Evolutionary conservation across 2,113 vertebrate genomes (phyloP), one percentile per base, ranked within the genome.

Genomic region (Rhipidura dahli): DNA sequence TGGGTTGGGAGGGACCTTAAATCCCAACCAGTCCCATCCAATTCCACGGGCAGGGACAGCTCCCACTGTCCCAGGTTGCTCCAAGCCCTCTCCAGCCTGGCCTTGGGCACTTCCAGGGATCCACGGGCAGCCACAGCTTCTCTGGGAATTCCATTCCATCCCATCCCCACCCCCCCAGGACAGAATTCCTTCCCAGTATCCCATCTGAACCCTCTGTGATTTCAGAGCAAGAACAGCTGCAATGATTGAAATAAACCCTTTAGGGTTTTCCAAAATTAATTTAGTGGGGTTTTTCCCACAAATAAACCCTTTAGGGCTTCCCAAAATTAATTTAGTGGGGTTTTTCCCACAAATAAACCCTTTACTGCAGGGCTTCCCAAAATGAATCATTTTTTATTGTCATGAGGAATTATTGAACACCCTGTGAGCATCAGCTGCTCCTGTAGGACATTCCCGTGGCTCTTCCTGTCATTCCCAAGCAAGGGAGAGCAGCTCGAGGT

Each of bases 281-380:
- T 31, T 3, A 60, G 30, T 50, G 31, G 18, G 10, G 2, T 11
- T 39, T 40, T 11, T n/a, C 6, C n/a, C 22, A 33, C 18, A 57
- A 82, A 49, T 31, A 17, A 49, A 40, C 6, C n/a, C 3, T 0
- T 47, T 28, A 19, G 10, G 4, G 0, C 15, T 12, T n/a, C 7
- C 50, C 61, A 9, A 42, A 50, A 68, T 49, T 10, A 72, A 31
- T 45, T 44, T 17, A 39, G 39, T 39, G 21, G 37, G 28, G 10
- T 8, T 54, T 33, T 30, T 11, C 23, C 39, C 50, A 33, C 50
- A 26, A 54, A 42, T 33, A 33, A 54, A 24, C 26, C 17, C 30
- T 61, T 45, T 49, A 15, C 24, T 47, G 24, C 17, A 61, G 40
- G 31, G 27, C 7, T 30, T 40, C 30, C 63, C 44, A 9, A 42